Percentiles rank a stretch among this genome's conserved stretches.
Evolutionary conservation across 2,888 invertebrate species (phyloP).

Genomic region (Hyalella azteca): DNA sequence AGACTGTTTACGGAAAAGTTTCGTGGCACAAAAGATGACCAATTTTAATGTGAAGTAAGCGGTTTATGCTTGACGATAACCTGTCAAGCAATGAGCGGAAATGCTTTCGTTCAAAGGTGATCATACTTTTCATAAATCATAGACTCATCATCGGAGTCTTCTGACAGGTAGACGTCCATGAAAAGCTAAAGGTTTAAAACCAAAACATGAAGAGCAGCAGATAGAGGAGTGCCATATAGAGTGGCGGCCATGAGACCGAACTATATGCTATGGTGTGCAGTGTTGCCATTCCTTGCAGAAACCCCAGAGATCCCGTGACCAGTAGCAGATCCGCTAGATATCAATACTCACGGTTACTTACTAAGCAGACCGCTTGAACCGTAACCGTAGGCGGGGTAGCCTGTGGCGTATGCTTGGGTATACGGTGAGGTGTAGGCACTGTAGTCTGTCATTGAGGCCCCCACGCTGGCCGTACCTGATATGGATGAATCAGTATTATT

Average conservation of each 20-base stretch:
- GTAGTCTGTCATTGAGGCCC: conserved; percentile 56
- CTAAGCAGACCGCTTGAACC: conserved; percentile 58
- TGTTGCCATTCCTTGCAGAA: conserved; percentile 15
- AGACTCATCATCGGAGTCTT: too few relatives aligned
- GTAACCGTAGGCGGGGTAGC: conserved; percentile 57
- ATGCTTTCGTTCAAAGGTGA: too few relatives aligned
- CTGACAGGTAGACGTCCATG: too few relatives aligned
- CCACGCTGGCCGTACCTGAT: conserved; percentile 37
- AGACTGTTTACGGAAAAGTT: too few relatives aligned
- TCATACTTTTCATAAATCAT: too few relatives aligned
- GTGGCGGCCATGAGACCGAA: not conserved
- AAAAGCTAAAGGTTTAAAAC: too few relatives aligned
- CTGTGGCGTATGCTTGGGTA: conserved; percentile 54
- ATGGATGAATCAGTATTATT: too few relatives aligned
- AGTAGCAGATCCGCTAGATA: conserved; percentile 17
- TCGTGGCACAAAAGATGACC: too few relatives aligned
- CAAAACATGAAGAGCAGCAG: not conserved
- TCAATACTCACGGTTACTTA: conserved; percentile 58
- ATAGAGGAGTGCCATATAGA: not conserved
- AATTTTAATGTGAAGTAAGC: too few relatives aligned
- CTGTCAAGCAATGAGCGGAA: too few relatives aligned
- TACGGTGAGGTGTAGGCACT: conserved; percentile 55
- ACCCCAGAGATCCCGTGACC: conserved; percentile 23
- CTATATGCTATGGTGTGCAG: conserved; percentile 10
- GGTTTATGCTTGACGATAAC: too few relatives aligned